Base-by-base conservation (phyloP, 1,140 invertebrate species). In the Antheraea pernyi region DNA sequence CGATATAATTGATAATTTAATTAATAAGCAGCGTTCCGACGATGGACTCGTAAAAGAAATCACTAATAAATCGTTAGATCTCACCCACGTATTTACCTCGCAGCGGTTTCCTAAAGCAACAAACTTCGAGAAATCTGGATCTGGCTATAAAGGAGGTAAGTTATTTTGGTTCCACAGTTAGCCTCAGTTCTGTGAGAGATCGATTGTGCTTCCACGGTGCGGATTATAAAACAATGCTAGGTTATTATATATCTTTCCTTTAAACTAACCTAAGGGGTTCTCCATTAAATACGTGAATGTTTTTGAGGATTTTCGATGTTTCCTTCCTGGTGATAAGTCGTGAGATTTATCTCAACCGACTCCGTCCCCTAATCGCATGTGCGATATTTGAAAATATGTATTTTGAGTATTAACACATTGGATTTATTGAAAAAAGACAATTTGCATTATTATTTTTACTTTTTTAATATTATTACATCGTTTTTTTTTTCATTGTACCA, bases 61-160 rank as follows among this genome's bases (percentile, higher is more conserved):
- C 60, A 36, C 69, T 48, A 80, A 82, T 72, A 70, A 79, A 30
- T 78, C 78, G 67, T 76, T 80, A 76, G 67, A 48, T 48, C 69
- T 68, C 64, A 59, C 53, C 62, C 46, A 16, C 11, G 18, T 37
- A 13, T 69, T 53, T 53, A 53, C 71, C 67, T 67, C 74, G 64
- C 71, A 76, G 68, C 65, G 77, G 65, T 61, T 71, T 72, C 75
- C 84, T 69, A 69, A 72, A 74, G 79, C 76, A 77, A 68, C 36
- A 73, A 71, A 72, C 42, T 70, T 69, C 67, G 74, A 80, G 65
- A 79, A 78, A 63, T 67, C 76, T 63, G 61, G 77, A 36, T 70
- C 81, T n/a, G 65, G 62, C 10, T 76, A 77, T 59, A 63, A 76
- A 13, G 75, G 79, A 30, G 82, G 84, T 86, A 77, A 82, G 84